Evolutionary conservation across 35 echinoderm and acorn worm genomes (phyloP).

Genomic region (Strongylocentrotus purpuratus): DNA sequence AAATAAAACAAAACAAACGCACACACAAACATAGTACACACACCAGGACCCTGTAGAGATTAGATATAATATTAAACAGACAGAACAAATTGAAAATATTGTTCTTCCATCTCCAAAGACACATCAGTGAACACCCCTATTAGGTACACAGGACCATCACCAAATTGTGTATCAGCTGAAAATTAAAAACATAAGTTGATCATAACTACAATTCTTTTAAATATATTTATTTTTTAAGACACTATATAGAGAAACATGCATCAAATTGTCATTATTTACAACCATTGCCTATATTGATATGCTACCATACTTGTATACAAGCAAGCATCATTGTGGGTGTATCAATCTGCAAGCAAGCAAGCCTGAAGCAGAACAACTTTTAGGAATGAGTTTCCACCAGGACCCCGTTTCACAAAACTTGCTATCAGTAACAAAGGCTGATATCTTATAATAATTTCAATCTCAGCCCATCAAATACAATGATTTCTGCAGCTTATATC

Average conservation of each 20-base stretch:
- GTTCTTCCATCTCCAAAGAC: not conserved
- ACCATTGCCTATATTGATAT: not conserved
- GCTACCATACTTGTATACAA: not conserved
- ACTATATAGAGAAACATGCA: not conserved
- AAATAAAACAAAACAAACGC: not conserved
- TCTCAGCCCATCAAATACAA: too few relatives aligned
- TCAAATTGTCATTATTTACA: not conserved
- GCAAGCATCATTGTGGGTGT: not conserved
- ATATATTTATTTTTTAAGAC: not conserved
- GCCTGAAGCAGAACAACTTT: not conserved
- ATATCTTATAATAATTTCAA: too few relatives aligned
- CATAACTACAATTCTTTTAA: not conserved
- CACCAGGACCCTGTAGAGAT: not conserved
- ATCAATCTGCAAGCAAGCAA: slow-evolving; percentile 11
- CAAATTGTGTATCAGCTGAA: not conserved
- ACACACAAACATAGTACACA: not conserved
- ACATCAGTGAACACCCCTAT: not conserved
- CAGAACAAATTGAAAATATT: not conserved
- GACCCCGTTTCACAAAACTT: not conserved
- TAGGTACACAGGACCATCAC: not conserved
- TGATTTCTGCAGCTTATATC: too few relatives aligned
- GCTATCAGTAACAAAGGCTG: too few relatives aligned
- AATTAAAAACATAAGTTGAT: not conserved
- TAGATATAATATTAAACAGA: not conserved
- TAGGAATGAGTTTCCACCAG: not conserved